These are phyloP conservation scores for Bucco capensis DNA, from an alignment of 2,113 vertebrate genomes.

Conservation along the genomic window DNA sequence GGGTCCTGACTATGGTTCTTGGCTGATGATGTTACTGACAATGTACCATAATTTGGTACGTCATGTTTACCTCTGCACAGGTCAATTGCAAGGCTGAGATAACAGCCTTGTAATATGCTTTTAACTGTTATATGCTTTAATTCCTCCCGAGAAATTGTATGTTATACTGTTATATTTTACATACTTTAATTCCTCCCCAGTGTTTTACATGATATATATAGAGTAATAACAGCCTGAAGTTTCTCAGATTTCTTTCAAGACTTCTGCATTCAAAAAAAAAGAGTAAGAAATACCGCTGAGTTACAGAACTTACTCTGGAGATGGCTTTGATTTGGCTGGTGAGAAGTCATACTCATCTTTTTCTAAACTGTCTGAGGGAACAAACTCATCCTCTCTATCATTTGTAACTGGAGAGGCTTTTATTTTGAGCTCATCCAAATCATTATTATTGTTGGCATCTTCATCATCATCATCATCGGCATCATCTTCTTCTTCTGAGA, in stretches of 20 bases:
- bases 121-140: neutral
- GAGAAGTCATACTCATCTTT: conserved; percentile 84
- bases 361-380: conserved; percentile 76
- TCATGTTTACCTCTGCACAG: neutral
- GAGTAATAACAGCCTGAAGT: neutral
- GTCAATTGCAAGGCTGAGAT: neutral
- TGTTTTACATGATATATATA: neutral
- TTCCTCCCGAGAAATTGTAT: too few species aligned
- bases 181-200: neutral
- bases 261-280: neutral
- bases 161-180: neutral
- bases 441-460: conserved; percentile 69
- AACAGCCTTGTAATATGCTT: neutral
- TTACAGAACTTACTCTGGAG: conserved; percentile 74
- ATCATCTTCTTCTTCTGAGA: conserved; percentile 93
- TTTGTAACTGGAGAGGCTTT: conserved; percentile 81
- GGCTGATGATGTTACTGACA: neutral
- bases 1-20: too few species aligned
- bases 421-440: conserved; percentile 79
- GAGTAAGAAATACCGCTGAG: neutral
- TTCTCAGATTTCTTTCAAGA: neutral
- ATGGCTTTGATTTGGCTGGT: conserved; percentile 75
- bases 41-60: neutral
- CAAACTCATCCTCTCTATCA: conserved; percentile 83
- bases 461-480: conserved; percentile 82